Conservation (phyloP, 2,888 invertebrate genomes). For the Caenorhabditis japonica region DNA sequence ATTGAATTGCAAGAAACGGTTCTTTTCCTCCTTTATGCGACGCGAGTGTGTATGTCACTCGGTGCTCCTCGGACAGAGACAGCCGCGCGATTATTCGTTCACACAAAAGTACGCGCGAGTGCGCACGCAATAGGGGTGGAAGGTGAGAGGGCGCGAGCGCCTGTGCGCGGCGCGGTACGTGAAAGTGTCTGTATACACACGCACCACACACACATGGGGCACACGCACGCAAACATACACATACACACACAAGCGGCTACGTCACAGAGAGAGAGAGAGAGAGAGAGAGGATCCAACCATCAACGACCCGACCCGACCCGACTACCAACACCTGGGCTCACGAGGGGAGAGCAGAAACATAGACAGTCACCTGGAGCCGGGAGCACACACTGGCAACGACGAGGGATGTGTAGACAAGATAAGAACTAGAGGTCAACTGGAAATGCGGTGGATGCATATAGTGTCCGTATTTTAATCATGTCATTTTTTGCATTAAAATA, state of each 20-base stretch:
- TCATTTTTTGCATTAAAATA: too few relatives aligned
- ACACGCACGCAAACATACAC: conserved; percentile 50
- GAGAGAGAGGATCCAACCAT: conserved; percentile 29
- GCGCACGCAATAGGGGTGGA: conserved; percentile 16
- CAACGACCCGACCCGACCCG: conserved; percentile 9
- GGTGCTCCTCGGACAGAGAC: conserved; percentile 23
- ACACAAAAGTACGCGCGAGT: conserved; percentile 39
- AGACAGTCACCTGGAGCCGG: conserved; percentile 18
- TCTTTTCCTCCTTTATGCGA: conserved; percentile 25
- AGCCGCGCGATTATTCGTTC: conserved; percentile 17
- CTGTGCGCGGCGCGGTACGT: conserved; percentile 54
- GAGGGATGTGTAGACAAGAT: conserved; percentile 3
- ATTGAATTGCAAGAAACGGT: conserved; percentile 50
- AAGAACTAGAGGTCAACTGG: background rate
- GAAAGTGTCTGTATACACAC: conserved; percentile 52
- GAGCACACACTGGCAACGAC: conserved; percentile 19
- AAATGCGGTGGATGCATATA: too few relatives aligned
- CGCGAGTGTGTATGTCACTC: conserved; percentile 25
- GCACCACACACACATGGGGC: conserved; percentile 49
- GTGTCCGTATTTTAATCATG: too few relatives aligned
- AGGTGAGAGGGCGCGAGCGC: conserved; percentile 40
- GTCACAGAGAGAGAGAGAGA: conserved; percentile 46
- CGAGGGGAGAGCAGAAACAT: conserved; percentile 23
- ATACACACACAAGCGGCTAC: conserved; percentile 18
- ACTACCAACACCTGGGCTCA: conserved; percentile 47